Conservation (phyloP, 2,797 vertebrate species). For the Hippoglossus hippoglossus region DNA sequence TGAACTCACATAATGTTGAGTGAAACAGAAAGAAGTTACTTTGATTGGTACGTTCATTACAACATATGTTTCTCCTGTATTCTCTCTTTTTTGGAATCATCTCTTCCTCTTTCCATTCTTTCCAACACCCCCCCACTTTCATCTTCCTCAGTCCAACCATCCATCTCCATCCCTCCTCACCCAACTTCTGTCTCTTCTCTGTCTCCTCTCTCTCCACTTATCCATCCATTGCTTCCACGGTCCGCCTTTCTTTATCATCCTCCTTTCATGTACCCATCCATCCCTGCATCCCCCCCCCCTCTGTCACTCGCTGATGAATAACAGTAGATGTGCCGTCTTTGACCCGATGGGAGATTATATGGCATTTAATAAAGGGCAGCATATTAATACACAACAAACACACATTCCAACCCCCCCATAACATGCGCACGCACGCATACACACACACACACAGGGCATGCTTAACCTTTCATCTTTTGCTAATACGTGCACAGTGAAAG, state of each 20-base stretch:
- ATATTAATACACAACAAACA: conserved; percentile 85
- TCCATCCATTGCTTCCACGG: conserved; percentile 2
- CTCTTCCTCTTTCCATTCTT: conserved; percentile 1
- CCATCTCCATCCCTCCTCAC: conserved; percentile 24
- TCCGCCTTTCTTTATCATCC: conserved; percentile 6
- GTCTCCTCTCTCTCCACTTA: conserved; percentile 18
- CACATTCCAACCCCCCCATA: conserved; percentile 20
- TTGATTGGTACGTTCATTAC: not conserved
- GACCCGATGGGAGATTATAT: conserved; percentile 91
- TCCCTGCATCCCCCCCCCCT: conserved; percentile 22
- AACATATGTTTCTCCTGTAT: not conserved
- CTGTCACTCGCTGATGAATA: conserved; percentile 64
- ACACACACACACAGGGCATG: conserved; percentile 64
- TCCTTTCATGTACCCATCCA: conserved; percentile 34
- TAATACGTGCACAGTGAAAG: conserved; percentile 86
- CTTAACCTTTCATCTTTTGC: conserved; percentile 85
- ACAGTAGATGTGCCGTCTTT: conserved; percentile 83
- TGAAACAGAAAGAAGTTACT: no score
- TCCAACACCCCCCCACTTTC: not conserved
- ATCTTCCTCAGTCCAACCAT: conserved; percentile 11
- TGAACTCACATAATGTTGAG: not conserved
- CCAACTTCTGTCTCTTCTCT: conserved; percentile 10
- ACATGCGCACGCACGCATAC: conserved; percentile 20
- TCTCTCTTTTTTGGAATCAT: not conserved
- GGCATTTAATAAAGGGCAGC: conserved; percentile 93